Evolutionary conservation across 1,140 invertebrate species (phyloP), one percentile per base, ranked within the genome.

Genomic region (Leptopilina boulardi): DNA sequence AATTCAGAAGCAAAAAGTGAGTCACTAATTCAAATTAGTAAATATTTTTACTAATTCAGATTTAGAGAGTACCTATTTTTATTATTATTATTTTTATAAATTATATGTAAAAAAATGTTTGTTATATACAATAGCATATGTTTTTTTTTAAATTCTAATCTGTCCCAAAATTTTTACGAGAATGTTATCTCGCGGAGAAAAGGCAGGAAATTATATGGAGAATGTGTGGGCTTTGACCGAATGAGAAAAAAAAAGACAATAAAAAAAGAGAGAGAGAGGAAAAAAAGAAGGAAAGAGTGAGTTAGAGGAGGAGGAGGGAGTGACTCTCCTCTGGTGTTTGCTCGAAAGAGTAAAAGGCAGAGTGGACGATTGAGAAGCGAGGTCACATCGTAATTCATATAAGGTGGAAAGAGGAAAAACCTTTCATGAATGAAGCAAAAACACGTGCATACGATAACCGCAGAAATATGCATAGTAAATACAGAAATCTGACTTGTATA

Each of bases 361-460:
- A n/a, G 23, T 30, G 23, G 56, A 30, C 54, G 21, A 59, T 59
- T 13, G 21, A 34, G 26, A 15, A 66, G 54, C 1, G 56, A 66
- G 21, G 26, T 34, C 26, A n/a, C 56, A 66, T 34, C 26, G 9
- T 15, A 66, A 34, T 30, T 66, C 23, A 30, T 11, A 15, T 15
- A n/a, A 26, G 26, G 10, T 66, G 56, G 23, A 30, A 26, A 66
- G 56, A 66, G 21, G 56, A 66, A 66, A 66, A 66, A 30, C 56
- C 56, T 66, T 66, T 66, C n/a, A 66, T 66, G 56, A 66, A 66
- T 66, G 26, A 26, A 66, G 59, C 59, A 66, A 66, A 66, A 66
- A 66, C 59, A 66, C 26, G 59, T 34, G 21, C 26, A 66, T 23
- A 30, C 59, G 23, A 66, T 30, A 15, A 66, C 6, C 56, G 23